Evolutionary conservation across 2,113 vertebrate species (phyloP).

Genomic region (Clarias magur): DNA sequence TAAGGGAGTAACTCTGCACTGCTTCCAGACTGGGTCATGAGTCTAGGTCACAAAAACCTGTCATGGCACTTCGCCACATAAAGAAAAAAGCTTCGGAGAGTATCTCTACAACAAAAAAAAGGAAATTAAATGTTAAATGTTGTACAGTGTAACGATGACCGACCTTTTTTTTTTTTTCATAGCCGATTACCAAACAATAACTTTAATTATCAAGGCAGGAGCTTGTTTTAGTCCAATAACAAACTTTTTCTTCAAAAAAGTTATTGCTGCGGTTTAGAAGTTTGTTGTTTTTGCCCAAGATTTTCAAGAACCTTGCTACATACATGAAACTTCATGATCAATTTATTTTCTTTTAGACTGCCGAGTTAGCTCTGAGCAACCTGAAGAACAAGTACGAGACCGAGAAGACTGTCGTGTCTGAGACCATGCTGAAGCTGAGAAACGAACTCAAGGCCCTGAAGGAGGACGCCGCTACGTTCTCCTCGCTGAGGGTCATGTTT

Average conservation of each 20-base stretch:
- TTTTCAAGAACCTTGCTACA: not conserved
- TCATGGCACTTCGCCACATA: no score
- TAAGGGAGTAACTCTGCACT: no score
- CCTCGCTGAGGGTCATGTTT: slow-evolving; percentile 82
- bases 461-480: slow-evolving; percentile 84
- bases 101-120: no score
- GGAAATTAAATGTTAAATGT: no score
- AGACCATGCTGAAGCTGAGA: slow-evolving; percentile 81
- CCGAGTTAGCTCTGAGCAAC: slow-evolving; percentile 80
- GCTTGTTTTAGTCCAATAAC: not conserved
- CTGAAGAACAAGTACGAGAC: slow-evolving; percentile 83
- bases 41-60: no score
- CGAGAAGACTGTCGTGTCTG: slow-evolving; percentile 79
- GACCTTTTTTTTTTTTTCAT: not conserved
- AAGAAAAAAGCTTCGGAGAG: no score
- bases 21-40: no score
- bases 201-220: not conserved
- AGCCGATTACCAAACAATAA: not conserved
- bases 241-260: not conserved
- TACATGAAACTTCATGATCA: not conserved
- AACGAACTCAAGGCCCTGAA: slow-evolving; percentile 83
- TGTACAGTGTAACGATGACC: not conserved
- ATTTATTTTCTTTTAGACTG: slow-evolving; percentile 66
- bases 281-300: not conserved
- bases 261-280: not conserved